Evolutionary conservation across 2,888 invertebrate genomes (phyloP), one percentile per base, ranked within the genome.

Genomic region (Leptopilina drosophilae): DNA sequence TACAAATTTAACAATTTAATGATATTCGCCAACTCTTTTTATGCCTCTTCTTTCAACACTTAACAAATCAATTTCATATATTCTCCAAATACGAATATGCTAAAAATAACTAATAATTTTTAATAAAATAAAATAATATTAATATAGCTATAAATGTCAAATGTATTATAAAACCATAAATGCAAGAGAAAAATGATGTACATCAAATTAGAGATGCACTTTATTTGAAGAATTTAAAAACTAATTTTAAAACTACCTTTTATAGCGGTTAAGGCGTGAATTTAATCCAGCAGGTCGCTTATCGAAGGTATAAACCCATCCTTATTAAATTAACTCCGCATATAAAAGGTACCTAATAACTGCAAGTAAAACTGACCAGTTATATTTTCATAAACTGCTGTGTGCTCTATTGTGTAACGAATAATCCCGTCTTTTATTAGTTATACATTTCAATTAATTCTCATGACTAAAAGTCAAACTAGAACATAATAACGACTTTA

Each of bases 1-100:
- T 66, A 78, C 73, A 67, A 66, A 77, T 77, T 66, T 77, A 69
- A 82, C 78, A 77, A 14, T 40, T 65, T 46, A 46, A 3, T 20
- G 20, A 9, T 62, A 20, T 62, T 62, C 20, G 62, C 20, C 20
- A 62, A 20, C 20, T 20, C 20, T 62, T 62, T 62, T 62, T 62
- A 59, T 59, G 59, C 15, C n/a, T 15, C 14, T 56, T 4, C 59
- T 59, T 59, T 59, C n/a, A 59, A 59, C 59, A 59, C 56, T 65
- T 69, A 75, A 82, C 76, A 77, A 33, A 8, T 11, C 20, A 49
- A 6, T 64, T 64, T 64, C 42, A 33, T 7, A 42, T 42, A 42
- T 42, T 42, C 33, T 33, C 33, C 5, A 33, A 33, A 33, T 33
- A 0, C 3, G 5, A 33, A 2, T 33, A 2, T 2, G 3, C 3